Evolutionary conservation across 2,113 vertebrate genomes (phyloP), one percentile per base, ranked within the genome.

Genomic region (Hucho hucho): DNA sequence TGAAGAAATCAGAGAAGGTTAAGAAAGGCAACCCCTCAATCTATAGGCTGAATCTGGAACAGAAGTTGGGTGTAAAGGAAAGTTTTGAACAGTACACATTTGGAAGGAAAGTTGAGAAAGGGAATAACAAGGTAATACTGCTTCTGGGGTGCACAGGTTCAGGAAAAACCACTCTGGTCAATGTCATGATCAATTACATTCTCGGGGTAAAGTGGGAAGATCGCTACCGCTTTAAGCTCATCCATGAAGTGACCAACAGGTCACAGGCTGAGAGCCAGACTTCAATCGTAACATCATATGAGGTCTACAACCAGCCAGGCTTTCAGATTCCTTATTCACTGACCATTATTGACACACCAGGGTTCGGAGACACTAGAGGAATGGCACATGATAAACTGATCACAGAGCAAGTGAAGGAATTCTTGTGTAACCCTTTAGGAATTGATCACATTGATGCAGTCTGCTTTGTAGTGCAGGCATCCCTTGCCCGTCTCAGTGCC

Each of bases 201-300:
- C 75, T 85, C 3, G 78, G 78, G 0, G 81, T 83, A 28, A 78
- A 83, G 43, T 80, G 78, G 78, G 67, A 78, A 63, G 83, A 83
- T 16, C 3, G 1, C 5, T 83, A 77, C 37, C 78, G 82, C 49
- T 83, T 71, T 61, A 83, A 83, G 75, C 65, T 83, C 26, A 80
- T 83, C 74, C 43, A 79, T 65, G 81, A 83, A 37, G 66, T 73
- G 18, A 83, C 79, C 11, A 72, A 81, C 58, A 28, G 37, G 37
- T 29, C 64, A 66, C 95, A 88, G 65, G 84, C 84, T 3, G 78
- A 88, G 28, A 86, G 81, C 25, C 86, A 89, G 70, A 87, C 83
- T 13, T 83, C 82, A 1, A 69, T 22, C 2, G 69, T 90, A 58
- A 84, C 75, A 4, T 80, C 79, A 16, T 87, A 84, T 7, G 65